Evolutionary conservation across 2,888 invertebrate genomes (phyloP).

Genomic region (Platerodrilus igneus): DNA sequence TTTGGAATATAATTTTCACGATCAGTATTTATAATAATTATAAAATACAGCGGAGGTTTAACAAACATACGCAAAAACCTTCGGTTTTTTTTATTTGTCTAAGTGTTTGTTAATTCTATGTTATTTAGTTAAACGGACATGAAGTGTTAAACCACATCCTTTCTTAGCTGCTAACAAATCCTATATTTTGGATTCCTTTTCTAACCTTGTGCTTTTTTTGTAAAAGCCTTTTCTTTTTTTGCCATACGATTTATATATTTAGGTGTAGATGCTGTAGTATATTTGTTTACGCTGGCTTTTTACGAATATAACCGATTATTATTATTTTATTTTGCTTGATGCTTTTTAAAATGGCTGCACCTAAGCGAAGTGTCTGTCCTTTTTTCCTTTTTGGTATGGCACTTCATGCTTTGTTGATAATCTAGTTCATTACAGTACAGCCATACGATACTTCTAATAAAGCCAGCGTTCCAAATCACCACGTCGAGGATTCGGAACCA

Average conservation of each 20-base stretch:
- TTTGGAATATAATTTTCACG: background rate
- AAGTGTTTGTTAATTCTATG: conserved; percentile 19
- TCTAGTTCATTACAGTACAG: conserved; percentile 1
- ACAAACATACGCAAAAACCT: conserved; percentile 26
- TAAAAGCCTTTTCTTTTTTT: background rate
- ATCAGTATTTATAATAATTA: conserved; percentile 18
- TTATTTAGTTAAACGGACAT: conserved; percentile 36
- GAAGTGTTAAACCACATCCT: conserved; percentile 45
- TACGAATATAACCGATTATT: too few relatives aligned
- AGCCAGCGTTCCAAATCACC: conserved; percentile 23
- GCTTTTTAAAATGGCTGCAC: conserved; percentile 24
- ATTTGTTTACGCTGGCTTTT: conserved; percentile 13
- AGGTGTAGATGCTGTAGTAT: conserved; percentile 6
- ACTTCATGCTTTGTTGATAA: conserved; percentile 43
- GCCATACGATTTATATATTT: background rate
- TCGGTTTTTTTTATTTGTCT: conserved; percentile 24
- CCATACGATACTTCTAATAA: too few relatives aligned
- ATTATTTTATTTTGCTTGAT: too few relatives aligned
- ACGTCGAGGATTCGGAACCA: conserved; percentile 43
- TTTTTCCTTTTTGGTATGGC: conserved; percentile 43
- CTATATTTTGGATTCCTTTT: too few relatives aligned
- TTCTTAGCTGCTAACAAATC: conserved; percentile 19
- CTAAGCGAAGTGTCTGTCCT: conserved; percentile 21
- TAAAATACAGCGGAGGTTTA: conserved; percentile 33
- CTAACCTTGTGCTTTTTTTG: too few relatives aligned